Conservation (phyloP, 2,113 vertebrate genomes). For the Podarcis muralis region DNA sequence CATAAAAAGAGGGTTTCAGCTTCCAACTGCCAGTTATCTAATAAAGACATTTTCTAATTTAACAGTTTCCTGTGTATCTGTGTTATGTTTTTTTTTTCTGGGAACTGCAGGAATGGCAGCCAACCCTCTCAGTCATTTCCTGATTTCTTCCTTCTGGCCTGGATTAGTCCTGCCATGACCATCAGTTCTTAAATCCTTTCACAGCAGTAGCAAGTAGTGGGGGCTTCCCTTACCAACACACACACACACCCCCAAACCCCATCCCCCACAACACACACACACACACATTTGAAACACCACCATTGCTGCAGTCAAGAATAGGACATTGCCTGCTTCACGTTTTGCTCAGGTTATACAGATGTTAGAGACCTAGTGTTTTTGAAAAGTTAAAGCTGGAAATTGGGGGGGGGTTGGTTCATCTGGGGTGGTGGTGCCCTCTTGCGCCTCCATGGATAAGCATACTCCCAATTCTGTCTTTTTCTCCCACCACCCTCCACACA, state of each 20-base stretch:
- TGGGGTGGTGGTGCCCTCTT: too few relatives aligned
- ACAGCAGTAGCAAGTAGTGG: background rate
- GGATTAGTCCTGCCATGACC: conserved; percentile 13
- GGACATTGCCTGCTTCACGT: background rate
- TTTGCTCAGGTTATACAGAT: background rate
- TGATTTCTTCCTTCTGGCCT: conserved; percentile 44
- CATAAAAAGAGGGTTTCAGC: conserved; percentile 28
- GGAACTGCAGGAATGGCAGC: conserved; percentile 32
- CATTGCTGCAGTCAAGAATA: background rate
- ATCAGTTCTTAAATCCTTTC: conserved; percentile 52
- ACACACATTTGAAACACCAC: conserved; percentile 18
- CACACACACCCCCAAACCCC: background rate
- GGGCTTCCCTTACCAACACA: conserved; percentile 23
- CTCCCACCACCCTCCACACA: background rate
- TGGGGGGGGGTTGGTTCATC: too few relatives aligned
- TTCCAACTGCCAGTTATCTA: conserved; percentile 58
- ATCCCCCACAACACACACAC: background rate
- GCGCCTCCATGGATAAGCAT: too few relatives aligned
- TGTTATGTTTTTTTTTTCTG: conserved; percentile 45
- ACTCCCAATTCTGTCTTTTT: too few relatives aligned
- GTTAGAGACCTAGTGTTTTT: too few relatives aligned
- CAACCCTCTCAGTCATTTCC: conserved; percentile 55
- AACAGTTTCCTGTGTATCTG: conserved; percentile 57
- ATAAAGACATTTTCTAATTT: conserved; percentile 67
- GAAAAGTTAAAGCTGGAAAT: too few relatives aligned